phyloP scores from a whole-genome alignment of 2,888 invertebrate genomes.

The Andrena marginata region DNA sequence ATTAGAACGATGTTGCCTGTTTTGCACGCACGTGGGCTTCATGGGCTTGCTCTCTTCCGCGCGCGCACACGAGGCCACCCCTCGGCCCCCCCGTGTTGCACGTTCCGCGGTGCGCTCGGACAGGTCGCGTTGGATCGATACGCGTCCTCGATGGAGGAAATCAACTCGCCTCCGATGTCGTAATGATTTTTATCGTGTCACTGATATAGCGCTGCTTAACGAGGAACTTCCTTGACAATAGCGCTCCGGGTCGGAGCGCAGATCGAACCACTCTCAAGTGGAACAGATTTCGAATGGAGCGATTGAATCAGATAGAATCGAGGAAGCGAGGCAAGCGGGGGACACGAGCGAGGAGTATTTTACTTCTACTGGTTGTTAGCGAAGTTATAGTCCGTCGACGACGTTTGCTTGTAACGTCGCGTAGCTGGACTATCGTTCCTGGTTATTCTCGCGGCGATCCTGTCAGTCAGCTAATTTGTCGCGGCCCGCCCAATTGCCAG shows the following conservation, averaged over 20 bases:
- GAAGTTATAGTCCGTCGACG: neutral
- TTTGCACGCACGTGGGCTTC: slow-evolving; percentile 72
- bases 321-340: slow-evolving; percentile 1
- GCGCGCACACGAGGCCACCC: neutral
- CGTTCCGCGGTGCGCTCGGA: slow-evolving; percentile 35
- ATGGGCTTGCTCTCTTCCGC: slow-evolving; percentile 35
- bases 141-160: slow-evolving; percentile 53
- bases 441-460: slow-evolving; percentile 39
- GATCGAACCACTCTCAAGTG: slow-evolving; percentile 21
- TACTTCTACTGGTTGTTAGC: neutral
- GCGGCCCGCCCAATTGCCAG: slow-evolving; percentile 45
- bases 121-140: slow-evolving; percentile 58
- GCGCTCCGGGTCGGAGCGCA: neutral
- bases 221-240: slow-evolving; percentile 39
- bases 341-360: neutral
- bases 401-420: slow-evolving; percentile 4
- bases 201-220: slow-evolving; percentile 33
- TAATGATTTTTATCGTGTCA: slow-evolving; percentile 54
- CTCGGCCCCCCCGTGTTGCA: slow-evolving; percentile 1
- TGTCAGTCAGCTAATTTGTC: slow-evolving; percentile 55
- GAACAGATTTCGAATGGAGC: slow-evolving; percentile 52
- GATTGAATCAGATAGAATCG: slow-evolving; percentile 43
- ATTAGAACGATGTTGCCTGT: slow-evolving; percentile 79
- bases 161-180: slow-evolving; percentile 52
- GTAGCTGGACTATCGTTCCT: slow-evolving; percentile 16